Base-by-base conservation (phyloP, 2,797 vertebrate genomes). In the Clarias laeviceps region DNA sequence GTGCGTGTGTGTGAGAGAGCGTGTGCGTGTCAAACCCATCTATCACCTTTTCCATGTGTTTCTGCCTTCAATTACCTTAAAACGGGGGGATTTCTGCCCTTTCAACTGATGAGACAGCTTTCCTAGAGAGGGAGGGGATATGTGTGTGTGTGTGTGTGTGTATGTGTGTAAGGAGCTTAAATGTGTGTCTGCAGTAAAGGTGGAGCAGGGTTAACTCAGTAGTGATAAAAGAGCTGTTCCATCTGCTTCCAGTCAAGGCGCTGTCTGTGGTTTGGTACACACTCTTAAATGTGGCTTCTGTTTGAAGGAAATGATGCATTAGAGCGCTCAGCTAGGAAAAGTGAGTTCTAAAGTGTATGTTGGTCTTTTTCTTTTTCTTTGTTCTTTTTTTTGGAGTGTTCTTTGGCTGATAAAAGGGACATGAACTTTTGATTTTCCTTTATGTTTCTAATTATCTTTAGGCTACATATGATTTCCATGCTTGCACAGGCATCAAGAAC, bases 51-150 rank as follows among this genome's bases (percentile, higher is more conserved):
- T 65, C 72, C 77, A 77, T 37, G 81, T 90, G 73, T 86, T 85
- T 88, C 88, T 87, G 84, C 89, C 86, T 90, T 88, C 88, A 93
- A 92, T 93, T 93, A 92, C 84, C 83, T 88, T 88, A 92, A 89
- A 89, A 86, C 86, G 82, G 84, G 93, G 94, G 94, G 91, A 94
- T 93, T 94, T 94, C 87, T 92, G 78, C 83, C 90, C 84, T 85
- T 90, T 89, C 82, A 87, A 80, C 80, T 86, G 56, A 78, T 88
- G 91, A 91, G 92, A 92, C 90, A 88, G 89, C 87, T 91, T 86
- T 80, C 40, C 72, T 11, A 76, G 45, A 68, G 29, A 66, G 34
- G 65, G 81, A 20, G 72, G 20, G 62, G 56, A 12, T 79, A 64
- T 57, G 74, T 79, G 34, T 79, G 81, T 79, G 73, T 83, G 56